Evolutionary conservation across 2,888 invertebrate genomes (phyloP).

Genomic region (Orchesella flavescens): DNA sequence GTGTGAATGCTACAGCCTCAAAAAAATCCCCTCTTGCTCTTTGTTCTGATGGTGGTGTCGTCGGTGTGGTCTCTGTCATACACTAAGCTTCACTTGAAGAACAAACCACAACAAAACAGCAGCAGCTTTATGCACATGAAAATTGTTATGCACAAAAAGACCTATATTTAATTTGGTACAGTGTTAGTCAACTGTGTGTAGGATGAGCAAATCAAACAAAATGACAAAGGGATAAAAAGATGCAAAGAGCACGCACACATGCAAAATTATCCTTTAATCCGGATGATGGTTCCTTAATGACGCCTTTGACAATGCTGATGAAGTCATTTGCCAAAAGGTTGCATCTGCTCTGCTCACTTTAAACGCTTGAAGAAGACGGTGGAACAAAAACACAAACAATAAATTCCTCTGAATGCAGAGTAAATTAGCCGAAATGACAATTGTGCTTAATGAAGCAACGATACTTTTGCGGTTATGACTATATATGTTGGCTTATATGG

Average conservation of each 20-base stretch:
- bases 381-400: constrained; percentile 21
- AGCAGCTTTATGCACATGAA: background rate
- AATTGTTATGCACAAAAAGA: background rate
- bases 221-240: no score
- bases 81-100: background rate
- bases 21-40: background rate
- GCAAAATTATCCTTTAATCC: background rate
- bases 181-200: background rate
- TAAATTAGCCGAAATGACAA: constrained; percentile 41
- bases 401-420: constrained; percentile 1
- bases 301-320: constrained; percentile 23
- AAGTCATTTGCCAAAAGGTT: constrained; percentile 31
- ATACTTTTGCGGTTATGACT: constrained; percentile 21
- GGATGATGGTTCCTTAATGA: background rate
- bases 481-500: background rate
- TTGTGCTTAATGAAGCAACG: constrained; percentile 34
- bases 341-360: constrained; percentile 2
- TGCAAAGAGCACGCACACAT: no score
- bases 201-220: background rate
- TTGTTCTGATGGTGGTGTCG: background rate
- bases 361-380: background rate
- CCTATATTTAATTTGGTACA: background rate
- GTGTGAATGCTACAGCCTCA: background rate
- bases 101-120: background rate
- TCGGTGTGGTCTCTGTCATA: background rate